Evolutionary conservation across 2,797 vertebrate species (phyloP).

Genomic region (Pseudomugil gertrudae): DNA sequence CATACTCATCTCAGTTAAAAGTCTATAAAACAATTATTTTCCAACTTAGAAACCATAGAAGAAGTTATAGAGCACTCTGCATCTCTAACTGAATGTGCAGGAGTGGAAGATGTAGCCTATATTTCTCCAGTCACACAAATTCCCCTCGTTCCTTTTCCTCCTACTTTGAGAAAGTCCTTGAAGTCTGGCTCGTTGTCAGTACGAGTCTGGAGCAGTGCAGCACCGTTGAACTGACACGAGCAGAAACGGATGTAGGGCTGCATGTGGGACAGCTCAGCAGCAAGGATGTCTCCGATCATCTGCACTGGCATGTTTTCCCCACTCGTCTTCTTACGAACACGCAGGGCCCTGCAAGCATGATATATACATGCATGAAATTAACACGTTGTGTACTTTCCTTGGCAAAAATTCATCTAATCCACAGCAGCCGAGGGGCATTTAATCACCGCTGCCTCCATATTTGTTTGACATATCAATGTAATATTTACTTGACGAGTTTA

Average conservation of each 20-base stretch:
- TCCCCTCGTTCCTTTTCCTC: slow-evolving; percentile 10
- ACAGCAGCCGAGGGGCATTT: not conserved
- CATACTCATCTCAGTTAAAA: not conserved
- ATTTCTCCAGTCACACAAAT: not conserved
- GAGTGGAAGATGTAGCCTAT: not conserved
- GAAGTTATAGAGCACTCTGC: not conserved
- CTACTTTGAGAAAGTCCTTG: slow-evolving; percentile 94
- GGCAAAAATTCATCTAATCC: not conserved
- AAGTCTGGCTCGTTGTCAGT: slow-evolving; percentile 91
- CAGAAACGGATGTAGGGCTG: slow-evolving; percentile 97
- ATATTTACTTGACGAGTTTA: slow-evolving; percentile 91
- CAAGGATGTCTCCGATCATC: slow-evolving; percentile 92
- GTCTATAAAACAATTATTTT: not conserved
- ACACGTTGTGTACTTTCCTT: not conserved
- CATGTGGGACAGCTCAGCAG: slow-evolving; percentile 91
- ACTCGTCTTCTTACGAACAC: slow-evolving; percentile 88
- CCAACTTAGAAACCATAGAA: not conserved
- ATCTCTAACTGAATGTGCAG: not conserved
- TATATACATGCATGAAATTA: not conserved
- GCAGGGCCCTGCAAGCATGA: slow-evolving; percentile 83
- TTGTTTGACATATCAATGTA: not conserved
- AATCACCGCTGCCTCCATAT: not conserved
- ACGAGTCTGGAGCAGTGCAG: slow-evolving; percentile 88
- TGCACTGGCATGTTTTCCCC: slow-evolving; percentile 95
- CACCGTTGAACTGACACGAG: slow-evolving; percentile 93